Percentiles rank a stretch among this genome's conserved stretches.
These are phyloP conservation scores for Leucoraja ocellata DNA, from an alignment of 2,797 vertebrate species.

Conservation along the genomic window DNA sequence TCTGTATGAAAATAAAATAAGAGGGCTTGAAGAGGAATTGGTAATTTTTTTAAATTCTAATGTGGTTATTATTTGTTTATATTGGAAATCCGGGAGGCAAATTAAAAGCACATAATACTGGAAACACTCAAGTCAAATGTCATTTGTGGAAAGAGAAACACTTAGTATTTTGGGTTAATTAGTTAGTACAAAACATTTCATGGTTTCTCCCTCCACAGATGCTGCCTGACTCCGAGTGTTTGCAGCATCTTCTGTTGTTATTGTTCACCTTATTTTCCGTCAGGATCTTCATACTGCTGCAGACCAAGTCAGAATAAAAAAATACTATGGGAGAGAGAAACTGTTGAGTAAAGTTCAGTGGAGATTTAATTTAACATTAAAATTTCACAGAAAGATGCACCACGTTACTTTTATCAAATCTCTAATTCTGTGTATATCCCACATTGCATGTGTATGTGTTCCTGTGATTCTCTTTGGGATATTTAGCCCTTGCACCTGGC, in stretches of 20 bases:
- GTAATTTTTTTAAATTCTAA: constrained; percentile 52
- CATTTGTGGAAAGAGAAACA: no score
- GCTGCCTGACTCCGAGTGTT: no score
- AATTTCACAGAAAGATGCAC: neutral
- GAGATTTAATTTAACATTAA: neutral
- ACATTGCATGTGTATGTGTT: neutral
- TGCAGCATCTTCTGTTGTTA: no score
- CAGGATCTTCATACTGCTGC: neutral
- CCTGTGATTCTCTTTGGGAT: neutral
- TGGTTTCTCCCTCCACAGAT: no score
- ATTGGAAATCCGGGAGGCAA: no score
- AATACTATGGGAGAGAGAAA: no score
- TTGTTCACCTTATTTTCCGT: neutral
- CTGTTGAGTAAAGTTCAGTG: no score
- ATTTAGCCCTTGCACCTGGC: neutral
- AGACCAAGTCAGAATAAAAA: neutral
- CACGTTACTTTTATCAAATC: neutral
- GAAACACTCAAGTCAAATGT: no score
- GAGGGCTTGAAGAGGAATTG: constrained; percentile 72
- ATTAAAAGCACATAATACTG: neutral
- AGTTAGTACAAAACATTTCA: no score
- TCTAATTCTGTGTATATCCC: no score
- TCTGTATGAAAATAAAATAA: constrained; percentile 75
- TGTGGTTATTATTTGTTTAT: constrained; percentile 35
- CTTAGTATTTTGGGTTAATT: no score